Evolutionary conservation across 2,113 vertebrate species (phyloP).

Genomic region (Acrocephalus arundinaceus): DNA sequence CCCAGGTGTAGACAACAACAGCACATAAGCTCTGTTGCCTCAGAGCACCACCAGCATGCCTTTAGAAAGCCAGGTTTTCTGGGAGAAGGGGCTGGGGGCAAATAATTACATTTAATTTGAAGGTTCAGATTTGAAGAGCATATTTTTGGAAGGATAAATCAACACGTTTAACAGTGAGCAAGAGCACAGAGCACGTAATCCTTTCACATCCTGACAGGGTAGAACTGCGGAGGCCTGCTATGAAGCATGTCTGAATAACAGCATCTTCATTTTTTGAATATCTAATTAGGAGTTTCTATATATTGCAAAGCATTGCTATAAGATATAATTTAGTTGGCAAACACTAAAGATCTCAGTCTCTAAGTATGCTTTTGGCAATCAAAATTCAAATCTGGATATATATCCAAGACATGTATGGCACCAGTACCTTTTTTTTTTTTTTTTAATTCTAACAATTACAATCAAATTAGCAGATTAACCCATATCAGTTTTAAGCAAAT

Average conservation of each 20-base stretch:
- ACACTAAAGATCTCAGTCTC: constrained; percentile 40
- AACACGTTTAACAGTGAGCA: neutral
- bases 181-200: constrained; percentile 16
- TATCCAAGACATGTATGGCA: neutral
- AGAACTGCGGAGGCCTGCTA: constrained; percentile 53
- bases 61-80: neutral
- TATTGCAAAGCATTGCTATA: constrained; percentile 41
- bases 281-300: constrained; percentile 52
- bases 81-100: neutral
- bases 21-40: neutral
- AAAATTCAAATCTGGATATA: constrained; percentile 45
- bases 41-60: neutral
- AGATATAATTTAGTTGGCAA: constrained; percentile 64
- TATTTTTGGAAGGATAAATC: constrained; percentile 58
- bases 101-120: constrained; percentile 11
- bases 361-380: constrained; percentile 49
- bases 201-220: constrained; percentile 44
- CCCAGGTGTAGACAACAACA: neutral
- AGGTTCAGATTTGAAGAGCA: neutral
- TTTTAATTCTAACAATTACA: constrained; percentile 15
- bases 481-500: neutral
- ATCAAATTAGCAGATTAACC: constrained; percentile 42
- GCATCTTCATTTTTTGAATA: constrained; percentile 48
- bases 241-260: constrained; percentile 50
- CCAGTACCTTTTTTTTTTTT: neutral